Percentiles rank a stretch among this genome's conserved stretches.
Conservation (phyloP, 2,888 invertebrate genomes). For the Balanococcus diminutus region DNA sequence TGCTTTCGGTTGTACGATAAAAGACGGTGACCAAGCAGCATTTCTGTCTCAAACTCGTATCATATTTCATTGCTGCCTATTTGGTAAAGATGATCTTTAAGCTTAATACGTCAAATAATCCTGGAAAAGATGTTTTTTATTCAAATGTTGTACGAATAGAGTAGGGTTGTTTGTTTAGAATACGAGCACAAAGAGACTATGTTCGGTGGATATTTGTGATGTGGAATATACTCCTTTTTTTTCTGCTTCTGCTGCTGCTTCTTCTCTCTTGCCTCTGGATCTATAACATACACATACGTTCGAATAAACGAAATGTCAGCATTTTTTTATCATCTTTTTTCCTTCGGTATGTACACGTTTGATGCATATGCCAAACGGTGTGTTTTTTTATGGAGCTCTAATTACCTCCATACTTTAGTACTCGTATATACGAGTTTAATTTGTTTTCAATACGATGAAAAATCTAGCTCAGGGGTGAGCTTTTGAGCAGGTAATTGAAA, state of each 20-base stretch:
- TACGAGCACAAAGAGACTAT: constrained; percentile 46
- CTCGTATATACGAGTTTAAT: background rate
- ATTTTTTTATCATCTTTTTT: background rate
- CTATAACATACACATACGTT: background rate
- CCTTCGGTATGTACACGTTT: background rate
- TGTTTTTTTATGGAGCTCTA: background rate
- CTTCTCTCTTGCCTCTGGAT: background rate
- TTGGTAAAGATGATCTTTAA: constrained; percentile 54
- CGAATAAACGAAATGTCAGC: constrained; percentile 1
- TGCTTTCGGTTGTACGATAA: constrained; percentile 48
- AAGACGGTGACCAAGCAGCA: constrained; percentile 54
- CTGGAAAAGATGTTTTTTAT: constrained; percentile 54
- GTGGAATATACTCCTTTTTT: constrained; percentile 31
- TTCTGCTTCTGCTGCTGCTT: background rate
- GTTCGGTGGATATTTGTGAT: constrained; percentile 44
- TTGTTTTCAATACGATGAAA: background rate
- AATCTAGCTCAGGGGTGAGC: background rate
- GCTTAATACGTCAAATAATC: constrained; percentile 54
- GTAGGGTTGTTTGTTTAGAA: constrained; percentile 55
- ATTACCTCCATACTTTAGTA: background rate
- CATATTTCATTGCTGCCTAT: constrained; percentile 55
- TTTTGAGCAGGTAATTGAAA: background rate
- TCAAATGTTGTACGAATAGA: constrained; percentile 51
- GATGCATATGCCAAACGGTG: background rate
- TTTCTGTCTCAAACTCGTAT: constrained; percentile 49